phyloP scores from a whole-genome alignment of 2,888 invertebrate species.

The Griposia aprilina region DNA sequence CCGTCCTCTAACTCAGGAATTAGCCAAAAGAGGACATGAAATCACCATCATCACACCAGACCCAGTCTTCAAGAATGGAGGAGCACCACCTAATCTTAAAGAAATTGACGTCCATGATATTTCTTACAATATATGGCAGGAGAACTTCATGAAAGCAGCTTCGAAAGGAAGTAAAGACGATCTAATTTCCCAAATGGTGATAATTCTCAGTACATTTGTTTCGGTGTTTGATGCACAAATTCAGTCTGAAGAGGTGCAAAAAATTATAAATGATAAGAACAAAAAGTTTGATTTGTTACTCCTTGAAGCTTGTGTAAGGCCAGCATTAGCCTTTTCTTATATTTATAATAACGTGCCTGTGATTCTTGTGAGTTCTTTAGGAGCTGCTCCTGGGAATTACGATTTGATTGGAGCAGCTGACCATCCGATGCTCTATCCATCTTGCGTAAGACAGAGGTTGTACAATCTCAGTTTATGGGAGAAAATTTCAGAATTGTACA shows the following conservation, averaged over 20 bases:
- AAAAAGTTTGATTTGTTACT: slow-evolving; percentile 68
- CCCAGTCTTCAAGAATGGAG: slow-evolving; percentile 75
- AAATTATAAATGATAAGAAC: slow-evolving; percentile 63
- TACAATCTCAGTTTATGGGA: slow-evolving; percentile 71
- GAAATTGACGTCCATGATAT: slow-evolving; percentile 81
- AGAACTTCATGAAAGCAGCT: slow-evolving; percentile 40
- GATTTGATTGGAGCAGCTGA: slow-evolving; percentile 68
- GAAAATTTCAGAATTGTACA: slow-evolving; percentile 67
- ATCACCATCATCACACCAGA: slow-evolving; percentile 83
- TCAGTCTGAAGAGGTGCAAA: slow-evolving; percentile 59
- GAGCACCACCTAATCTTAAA: slow-evolving; percentile 76
- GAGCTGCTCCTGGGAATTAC: slow-evolving; percentile 57
- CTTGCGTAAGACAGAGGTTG: slow-evolving; percentile 52
- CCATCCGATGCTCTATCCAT: slow-evolving; percentile 73
- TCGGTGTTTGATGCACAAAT: slow-evolving; percentile 53
- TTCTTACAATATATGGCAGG: slow-evolving; percentile 69
- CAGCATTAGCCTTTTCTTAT: slow-evolving; percentile 60
- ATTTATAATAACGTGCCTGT: slow-evolving; percentile 66
- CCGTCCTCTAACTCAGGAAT: slow-evolving; percentile 78
- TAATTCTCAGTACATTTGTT: slow-evolving; percentile 17
- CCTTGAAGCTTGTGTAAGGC: slow-evolving; percentile 64
- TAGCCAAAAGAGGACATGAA: slow-evolving; percentile 85
- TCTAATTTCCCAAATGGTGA: slow-evolving; percentile 25
- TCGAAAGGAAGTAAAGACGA: slow-evolving; percentile 47
- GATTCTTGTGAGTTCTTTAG: slow-evolving; percentile 75